Percentiles rank a stretch among this genome's conserved stretches.
Evolutionary conservation across 2,797 vertebrate species (phyloP).

Genomic region (Eupleurogrammus muticus): DNA sequence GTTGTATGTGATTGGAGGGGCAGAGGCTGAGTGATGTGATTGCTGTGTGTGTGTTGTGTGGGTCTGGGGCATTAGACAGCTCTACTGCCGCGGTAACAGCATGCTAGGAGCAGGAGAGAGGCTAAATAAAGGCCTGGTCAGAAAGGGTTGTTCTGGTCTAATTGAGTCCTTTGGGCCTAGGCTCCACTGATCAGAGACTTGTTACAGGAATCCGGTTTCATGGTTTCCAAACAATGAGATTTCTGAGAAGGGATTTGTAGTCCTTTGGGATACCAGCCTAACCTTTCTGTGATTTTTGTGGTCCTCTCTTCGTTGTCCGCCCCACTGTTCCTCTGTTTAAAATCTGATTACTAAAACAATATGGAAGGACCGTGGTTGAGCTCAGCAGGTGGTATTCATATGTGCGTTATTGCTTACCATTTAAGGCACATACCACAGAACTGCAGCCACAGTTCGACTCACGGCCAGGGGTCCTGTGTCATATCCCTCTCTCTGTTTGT

Average conservation of each 20-base stretch:
- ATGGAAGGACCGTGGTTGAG: conserved; percentile 66
- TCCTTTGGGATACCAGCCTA: conserved; percentile 78
- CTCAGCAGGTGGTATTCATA: conserved; percentile 46
- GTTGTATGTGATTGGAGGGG: conserved; percentile 57
- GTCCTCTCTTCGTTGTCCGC: conserved; percentile 74
- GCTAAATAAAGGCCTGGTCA: conserved; percentile 73
- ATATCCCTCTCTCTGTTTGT: too few species aligned
- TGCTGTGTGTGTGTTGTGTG: conserved; percentile 66
- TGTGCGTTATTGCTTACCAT: conserved; percentile 26
- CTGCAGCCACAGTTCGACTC: too few species aligned
- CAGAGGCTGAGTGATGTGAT: conserved; percentile 66
- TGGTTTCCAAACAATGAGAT: conserved; percentile 88
- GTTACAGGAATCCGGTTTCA: conserved; percentile 88
- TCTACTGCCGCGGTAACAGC: conserved; percentile 67
- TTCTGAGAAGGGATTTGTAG: conserved; percentile 85
- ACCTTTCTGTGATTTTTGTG: conserved; percentile 78
- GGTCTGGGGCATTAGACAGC: conserved; percentile 65
- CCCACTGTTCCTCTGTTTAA: conserved; percentile 71
- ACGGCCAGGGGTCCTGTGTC: too few species aligned
- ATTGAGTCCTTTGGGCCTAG: conserved; percentile 87
- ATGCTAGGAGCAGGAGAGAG: conserved; percentile 60
- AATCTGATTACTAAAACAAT: conserved; percentile 82
- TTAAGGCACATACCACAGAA: too few species aligned
- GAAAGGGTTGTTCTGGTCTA: conserved; percentile 82
- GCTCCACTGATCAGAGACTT: conserved; percentile 86